A percentile compares a stretch with the other conserved stretches of the same genome.
Evolutionary conservation across 2,888 invertebrate genomes (phyloP).

Genomic region (Ceramica pisi): DNA sequence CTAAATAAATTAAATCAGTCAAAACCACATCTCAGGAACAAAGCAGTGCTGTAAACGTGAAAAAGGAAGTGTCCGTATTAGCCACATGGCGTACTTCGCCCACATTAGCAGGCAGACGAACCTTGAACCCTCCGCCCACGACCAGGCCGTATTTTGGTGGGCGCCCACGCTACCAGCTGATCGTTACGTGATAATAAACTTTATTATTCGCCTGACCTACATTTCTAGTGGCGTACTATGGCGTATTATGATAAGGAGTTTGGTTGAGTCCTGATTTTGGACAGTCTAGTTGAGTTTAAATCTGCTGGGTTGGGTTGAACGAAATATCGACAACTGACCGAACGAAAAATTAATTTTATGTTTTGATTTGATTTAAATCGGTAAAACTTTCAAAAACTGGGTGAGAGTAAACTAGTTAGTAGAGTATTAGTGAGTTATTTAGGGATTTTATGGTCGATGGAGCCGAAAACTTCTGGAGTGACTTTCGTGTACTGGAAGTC

Average conservation of each 20-base stretch:
- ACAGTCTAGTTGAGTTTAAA: not conserved
- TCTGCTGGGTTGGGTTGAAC: not conserved
- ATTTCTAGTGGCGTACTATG: constrained; percentile 43
- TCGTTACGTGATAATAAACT: constrained; percentile 65
- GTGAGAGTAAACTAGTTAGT: too few relatives aligned
- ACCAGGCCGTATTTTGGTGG: constrained; percentile 64
- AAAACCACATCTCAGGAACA: too few relatives aligned
- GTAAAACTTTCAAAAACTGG: not conserved
- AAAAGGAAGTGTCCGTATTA: constrained; percentile 16
- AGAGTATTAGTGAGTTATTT: too few relatives aligned
- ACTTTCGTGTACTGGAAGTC: too few relatives aligned
- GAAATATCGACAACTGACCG: not conserved
- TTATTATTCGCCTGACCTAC: constrained; percentile 66
- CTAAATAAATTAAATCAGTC: too few relatives aligned
- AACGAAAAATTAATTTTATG: too few relatives aligned
- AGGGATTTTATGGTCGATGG: too few relatives aligned
- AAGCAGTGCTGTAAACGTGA: too few relatives aligned
- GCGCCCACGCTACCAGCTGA: constrained; percentile 69
- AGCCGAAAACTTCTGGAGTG: too few relatives aligned
- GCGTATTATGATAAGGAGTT: constrained; percentile 26
- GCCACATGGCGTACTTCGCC: constrained; percentile 5
- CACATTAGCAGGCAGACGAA: constrained; percentile 36
- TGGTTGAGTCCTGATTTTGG: not conserved
- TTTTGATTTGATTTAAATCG: not conserved
- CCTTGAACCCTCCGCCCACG: constrained; percentile 69